Evolutionary conservation across 2,888 invertebrate species (phyloP).

Genomic region (Aplocera efformata): DNA sequence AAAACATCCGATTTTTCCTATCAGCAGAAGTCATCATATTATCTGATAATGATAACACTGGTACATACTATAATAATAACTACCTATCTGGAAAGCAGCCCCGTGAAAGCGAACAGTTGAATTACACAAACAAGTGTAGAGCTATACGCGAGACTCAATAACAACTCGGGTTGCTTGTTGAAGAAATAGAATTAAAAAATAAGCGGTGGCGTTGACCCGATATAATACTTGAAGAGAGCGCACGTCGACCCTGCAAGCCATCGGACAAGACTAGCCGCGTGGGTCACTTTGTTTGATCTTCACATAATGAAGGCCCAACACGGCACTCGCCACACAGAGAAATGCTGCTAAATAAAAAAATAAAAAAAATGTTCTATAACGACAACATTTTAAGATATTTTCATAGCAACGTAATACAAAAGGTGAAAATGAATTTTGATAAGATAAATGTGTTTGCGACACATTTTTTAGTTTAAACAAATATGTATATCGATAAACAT

Average conservation of each 20-base stretch:
- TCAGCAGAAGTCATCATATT: too few species aligned
- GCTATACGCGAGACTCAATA: conserved; percentile 1
- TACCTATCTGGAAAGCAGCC: too few species aligned
- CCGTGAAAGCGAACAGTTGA: too few species aligned
- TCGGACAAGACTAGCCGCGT: conserved; percentile 12
- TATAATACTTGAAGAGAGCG: conserved; percentile 15
- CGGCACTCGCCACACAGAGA: too few species aligned
- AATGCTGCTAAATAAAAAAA: too few species aligned
- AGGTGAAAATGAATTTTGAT: conserved; percentile 1
- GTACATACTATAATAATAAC: too few species aligned
- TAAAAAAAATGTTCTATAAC: too few species aligned
- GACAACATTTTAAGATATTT: too few species aligned
- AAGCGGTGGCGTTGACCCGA: conserved; percentile 29
- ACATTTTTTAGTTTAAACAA: not conserved
- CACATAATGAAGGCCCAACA: not conserved
- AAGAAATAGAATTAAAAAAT: conserved; percentile 26
- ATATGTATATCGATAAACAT: not conserved
- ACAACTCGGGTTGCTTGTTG: conserved; percentile 7
- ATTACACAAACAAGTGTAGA: not conserved
- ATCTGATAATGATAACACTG: too few species aligned
- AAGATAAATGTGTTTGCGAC: conserved; percentile 6
- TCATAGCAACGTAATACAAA: not conserved
- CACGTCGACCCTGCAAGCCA: conserved; percentile 21
- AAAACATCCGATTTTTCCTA: too few species aligned
- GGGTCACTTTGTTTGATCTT: conserved; percentile 25